Conservation (phyloP, 2,888 invertebrate genomes). For the Eilema caniola region DNA sequence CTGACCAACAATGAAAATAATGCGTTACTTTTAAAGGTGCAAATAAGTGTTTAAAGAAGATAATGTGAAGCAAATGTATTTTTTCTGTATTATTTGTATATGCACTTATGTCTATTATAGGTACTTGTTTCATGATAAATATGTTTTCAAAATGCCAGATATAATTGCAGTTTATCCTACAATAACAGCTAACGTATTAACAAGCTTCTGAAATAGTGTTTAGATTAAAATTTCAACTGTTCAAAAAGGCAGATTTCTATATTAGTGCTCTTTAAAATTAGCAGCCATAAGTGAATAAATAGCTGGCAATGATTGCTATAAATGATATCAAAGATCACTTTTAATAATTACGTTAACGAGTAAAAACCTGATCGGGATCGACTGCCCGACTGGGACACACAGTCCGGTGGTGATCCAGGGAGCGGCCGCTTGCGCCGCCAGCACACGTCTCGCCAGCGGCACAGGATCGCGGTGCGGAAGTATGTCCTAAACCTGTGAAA, state of each 20-base stretch:
- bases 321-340: slow-evolving; percentile 73
- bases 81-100: background rate
- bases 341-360: slow-evolving; percentile 87
- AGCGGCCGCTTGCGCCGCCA: slow-evolving; percentile 74
- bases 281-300: slow-evolving; percentile 22
- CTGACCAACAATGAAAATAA: background rate
- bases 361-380: slow-evolving; percentile 88
- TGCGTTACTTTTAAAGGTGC: background rate
- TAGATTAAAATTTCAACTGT: background rate
- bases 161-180: background rate
- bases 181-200: background rate
- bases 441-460: slow-evolving; percentile 85
- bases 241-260: background rate
- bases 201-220: background rate
- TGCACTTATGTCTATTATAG: background rate
- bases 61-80: background rate
- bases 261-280: background rate
- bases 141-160: background rate
- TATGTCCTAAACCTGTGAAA: slow-evolving; percentile 89
- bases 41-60: background rate
- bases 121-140: background rate
- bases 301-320: slow-evolving; percentile 23
- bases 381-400: slow-evolving; percentile 85
- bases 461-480: slow-evolving; percentile 89
- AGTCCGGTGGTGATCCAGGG: slow-evolving; percentile 84